Percentiles rank a stretch among this genome's conserved stretches.
Conservation (phyloP, 2,888 invertebrate genomes). For the Chloroclystis v-ata region DNA sequence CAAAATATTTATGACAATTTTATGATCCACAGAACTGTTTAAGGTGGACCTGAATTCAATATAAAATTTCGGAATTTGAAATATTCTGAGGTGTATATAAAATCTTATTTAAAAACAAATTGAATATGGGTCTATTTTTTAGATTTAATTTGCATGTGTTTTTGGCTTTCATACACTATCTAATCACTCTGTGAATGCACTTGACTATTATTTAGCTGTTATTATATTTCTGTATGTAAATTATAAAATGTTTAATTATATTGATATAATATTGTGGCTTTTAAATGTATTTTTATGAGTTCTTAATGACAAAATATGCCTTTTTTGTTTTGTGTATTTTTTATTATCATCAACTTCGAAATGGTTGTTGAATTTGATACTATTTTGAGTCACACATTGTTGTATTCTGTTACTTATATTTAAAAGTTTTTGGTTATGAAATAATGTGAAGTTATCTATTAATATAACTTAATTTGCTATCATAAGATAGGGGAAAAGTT, state of each 20-base stretch:
- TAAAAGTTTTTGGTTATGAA: neutral
- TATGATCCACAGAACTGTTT: too few species aligned
- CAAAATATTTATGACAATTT: neutral
- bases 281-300: neutral
- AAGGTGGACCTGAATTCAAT: too few species aligned
- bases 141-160: slow-evolving; percentile 29
- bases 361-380: slow-evolving; percentile 27
- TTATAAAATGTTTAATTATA: slow-evolving; percentile 19
- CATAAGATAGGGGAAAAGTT: too few species aligned
- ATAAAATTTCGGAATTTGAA: too few species aligned
- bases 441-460: neutral
- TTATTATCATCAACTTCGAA: slow-evolving; percentile 33
- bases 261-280: slow-evolving; percentile 13
- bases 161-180: slow-evolving; percentile 25
- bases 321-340: slow-evolving; percentile 24
- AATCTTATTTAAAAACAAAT: too few species aligned
- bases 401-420: neutral
- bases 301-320: slow-evolving; percentile 2
- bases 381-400: slow-evolving; percentile 21
- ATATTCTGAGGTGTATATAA: too few species aligned
- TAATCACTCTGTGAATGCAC: slow-evolving; percentile 38
- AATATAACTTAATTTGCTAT: too few species aligned
- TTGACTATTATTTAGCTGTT: slow-evolving; percentile 61
- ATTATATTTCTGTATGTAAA: slow-evolving; percentile 32
- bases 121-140: neutral